Conservation (phyloP, 2,888 invertebrate genomes). For the Neoscelio sp. region DNA sequence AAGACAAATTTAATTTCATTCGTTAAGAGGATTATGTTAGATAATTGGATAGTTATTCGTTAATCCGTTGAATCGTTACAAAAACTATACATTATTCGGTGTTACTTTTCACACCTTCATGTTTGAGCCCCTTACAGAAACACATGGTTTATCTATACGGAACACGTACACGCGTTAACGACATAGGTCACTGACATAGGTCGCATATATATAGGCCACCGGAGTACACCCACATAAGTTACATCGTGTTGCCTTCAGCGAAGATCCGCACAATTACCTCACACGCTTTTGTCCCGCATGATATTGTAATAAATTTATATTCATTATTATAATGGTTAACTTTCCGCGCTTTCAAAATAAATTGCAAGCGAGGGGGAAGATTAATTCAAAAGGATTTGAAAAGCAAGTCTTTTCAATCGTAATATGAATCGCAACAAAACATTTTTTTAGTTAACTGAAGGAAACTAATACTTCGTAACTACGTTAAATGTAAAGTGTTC, state of each 20-base stretch:
- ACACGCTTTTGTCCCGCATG: neutral
- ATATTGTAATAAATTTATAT: constrained; percentile 31
- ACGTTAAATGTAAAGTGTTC: no score
- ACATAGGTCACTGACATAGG: constrained; percentile 50
- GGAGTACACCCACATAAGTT: constrained; percentile 28
- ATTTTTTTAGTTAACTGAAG: neutral
- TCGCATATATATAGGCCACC: constrained; percentile 42
- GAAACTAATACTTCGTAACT: neutral
- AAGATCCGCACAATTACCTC: constrained; percentile 17
- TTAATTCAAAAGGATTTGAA: neutral
- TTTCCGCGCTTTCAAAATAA: neutral
- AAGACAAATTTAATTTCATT: no score
- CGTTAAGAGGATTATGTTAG: constrained; percentile 4
- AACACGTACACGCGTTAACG: constrained; percentile 49
- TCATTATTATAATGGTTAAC: constrained; percentile 13
- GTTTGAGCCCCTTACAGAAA: constrained; percentile 21
- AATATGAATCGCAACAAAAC: neutral
- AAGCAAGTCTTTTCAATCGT: neutral
- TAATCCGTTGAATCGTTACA: constrained; percentile 15
- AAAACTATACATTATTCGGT: constrained; percentile 8
- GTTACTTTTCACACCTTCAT: constrained; percentile 21
- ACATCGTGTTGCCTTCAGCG: constrained; percentile 17
- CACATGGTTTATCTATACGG: constrained; percentile 40
- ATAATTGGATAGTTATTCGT: constrained; percentile 11
- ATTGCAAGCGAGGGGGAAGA: neutral